phyloP scores from a whole-genome alignment of 2,113 vertebrate species.

The Telmatochromis sp. region DNA sequence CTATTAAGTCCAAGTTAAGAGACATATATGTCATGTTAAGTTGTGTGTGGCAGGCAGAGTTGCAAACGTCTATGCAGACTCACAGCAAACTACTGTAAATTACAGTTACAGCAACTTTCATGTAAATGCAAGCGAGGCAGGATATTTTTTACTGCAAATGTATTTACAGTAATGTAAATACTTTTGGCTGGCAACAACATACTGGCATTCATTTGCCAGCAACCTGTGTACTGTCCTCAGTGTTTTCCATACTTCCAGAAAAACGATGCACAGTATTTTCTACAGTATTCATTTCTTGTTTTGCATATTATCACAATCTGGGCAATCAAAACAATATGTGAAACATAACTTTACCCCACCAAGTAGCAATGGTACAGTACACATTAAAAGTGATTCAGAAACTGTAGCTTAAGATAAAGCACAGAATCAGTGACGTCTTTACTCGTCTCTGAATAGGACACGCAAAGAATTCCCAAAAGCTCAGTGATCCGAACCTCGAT shows the following conservation, averaged over 20 bases:
- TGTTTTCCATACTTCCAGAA: background rate
- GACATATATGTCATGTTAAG: background rate
- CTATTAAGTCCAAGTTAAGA: background rate
- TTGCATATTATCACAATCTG: background rate
- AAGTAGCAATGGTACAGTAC: background rate
- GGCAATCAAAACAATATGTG: background rate
- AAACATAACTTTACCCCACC: background rate
- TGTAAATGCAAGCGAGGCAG: background rate
- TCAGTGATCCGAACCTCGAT: background rate
- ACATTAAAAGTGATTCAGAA: background rate
- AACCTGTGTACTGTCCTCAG: background rate
- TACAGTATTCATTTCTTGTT: background rate
- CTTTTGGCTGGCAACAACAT: background rate
- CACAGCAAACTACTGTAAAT: background rate
- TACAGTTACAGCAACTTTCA: background rate
- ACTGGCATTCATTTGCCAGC: background rate
- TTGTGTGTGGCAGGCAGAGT: background rate
- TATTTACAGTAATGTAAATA: background rate
- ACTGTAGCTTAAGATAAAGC: background rate
- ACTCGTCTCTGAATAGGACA: accelerated
- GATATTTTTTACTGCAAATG: background rate
- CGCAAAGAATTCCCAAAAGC: background rate
- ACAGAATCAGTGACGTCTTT: background rate
- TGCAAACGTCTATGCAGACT: accelerated
- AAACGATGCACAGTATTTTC: background rate